Conservation (phyloP, 2,113 vertebrate genomes). For the Hippolais icterina region DNA sequence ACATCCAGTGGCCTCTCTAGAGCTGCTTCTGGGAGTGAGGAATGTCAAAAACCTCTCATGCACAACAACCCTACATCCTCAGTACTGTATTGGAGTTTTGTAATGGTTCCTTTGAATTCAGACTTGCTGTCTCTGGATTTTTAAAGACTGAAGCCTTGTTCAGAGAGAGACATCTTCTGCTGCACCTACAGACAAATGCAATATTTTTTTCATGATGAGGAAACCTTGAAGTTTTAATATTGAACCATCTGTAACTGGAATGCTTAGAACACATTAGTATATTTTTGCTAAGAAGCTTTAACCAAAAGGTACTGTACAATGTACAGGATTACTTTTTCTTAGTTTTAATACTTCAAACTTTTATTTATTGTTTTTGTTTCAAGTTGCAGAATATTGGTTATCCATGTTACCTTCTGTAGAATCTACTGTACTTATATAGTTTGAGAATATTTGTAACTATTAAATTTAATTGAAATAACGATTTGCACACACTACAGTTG, state of each 20-base stretch:
- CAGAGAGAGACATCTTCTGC: conserved; percentile 8
- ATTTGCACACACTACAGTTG: conserved; percentile 9
- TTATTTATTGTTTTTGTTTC: conserved; percentile 61
- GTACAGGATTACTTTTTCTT: conserved; percentile 42
- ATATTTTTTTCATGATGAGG: conserved; percentile 38
- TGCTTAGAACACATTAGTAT: conserved; percentile 19
- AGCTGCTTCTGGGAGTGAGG: not conserved
- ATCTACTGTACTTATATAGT: not conserved
- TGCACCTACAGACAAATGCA: conserved; percentile 42
- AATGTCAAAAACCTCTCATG: not conserved
- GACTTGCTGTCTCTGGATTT: conserved; percentile 18
- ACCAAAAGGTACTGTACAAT: conserved; percentile 43
- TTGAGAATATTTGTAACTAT: not conserved
- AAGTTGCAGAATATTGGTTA: not conserved
- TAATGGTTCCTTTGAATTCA: conserved; percentile 11
- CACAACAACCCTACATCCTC: conserved; percentile 42
- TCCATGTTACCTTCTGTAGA: not conserved
- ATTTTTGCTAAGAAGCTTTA: conserved; percentile 70
- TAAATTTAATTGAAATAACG: not conserved
- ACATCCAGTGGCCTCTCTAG: conserved; percentile 89
- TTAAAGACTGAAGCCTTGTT: conserved; percentile 45
- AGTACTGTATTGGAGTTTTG: conserved; percentile 55
- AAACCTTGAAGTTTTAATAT: conserved; percentile 40
- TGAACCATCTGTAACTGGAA: conserved; percentile 21
- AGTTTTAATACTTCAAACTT: conserved; percentile 28